phyloP scores from a whole-genome alignment of 2,797 vertebrate genomes.

The Cyclopterus lumpus region DNA sequence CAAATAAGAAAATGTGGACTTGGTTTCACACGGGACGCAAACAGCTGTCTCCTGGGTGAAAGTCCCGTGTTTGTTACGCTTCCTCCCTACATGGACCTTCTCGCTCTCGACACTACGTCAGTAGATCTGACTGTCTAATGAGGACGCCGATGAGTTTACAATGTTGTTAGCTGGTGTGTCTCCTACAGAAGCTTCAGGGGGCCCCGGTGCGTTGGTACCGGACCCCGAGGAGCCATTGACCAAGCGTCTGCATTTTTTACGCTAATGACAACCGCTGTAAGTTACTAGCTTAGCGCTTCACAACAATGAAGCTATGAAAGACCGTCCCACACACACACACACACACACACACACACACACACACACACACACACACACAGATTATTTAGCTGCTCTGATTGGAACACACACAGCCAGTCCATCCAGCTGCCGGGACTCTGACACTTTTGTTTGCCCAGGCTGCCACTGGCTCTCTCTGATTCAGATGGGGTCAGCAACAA shows the following conservation, averaged over 20 bases:
- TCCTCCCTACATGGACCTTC: neutral
- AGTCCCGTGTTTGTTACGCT: neutral
- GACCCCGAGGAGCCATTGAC: no score
- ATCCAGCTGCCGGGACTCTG: conserved; percentile 44
- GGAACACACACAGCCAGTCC: conserved; percentile 29
- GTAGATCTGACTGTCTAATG: neutral
- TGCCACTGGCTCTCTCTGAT: conserved; percentile 63
- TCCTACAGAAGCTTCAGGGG: neutral
- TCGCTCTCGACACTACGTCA: neutral
- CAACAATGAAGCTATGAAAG: neutral
- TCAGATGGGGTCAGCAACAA: conserved; percentile 83
- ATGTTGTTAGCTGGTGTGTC: neutral
- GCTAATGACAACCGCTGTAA: neutral
- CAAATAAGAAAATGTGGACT: no score
- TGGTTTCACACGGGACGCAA: neutral
- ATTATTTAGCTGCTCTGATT: conserved; percentile 25
- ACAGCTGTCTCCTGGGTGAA: neutral
- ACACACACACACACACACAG: conserved; percentile 15
- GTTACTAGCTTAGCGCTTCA: neutral
- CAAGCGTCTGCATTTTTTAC: neutral
- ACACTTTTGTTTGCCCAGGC: conserved; percentile 67
- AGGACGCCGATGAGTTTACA: neutral
- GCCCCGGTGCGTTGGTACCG: neutral
- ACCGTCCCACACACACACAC: neutral
- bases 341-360: neutral